phyloP scores from a whole-genome alignment of 2,888 invertebrate genomes.

The Magallana nippona region DNA sequence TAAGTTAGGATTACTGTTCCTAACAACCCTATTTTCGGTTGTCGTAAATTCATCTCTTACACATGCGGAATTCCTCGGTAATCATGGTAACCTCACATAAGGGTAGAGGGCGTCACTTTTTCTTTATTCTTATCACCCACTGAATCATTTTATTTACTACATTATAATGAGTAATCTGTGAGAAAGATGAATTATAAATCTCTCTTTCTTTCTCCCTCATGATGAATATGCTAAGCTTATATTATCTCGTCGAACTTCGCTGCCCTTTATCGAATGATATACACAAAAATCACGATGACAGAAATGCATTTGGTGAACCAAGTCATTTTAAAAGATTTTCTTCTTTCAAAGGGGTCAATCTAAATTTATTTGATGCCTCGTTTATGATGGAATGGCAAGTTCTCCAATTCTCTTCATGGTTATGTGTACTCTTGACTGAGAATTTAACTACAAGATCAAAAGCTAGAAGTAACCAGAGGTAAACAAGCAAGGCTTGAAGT shows the following conservation, averaged over 20 bases:
- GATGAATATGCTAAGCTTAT: no score
- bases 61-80: conserved; percentile 25
- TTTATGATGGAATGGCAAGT: conserved; percentile 1
- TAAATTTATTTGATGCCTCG: background rate
- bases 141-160: conserved; percentile 29
- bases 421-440: conserved; percentile 21
- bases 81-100: conserved; percentile 6
- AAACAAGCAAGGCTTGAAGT: conserved; percentile 12
- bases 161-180: background rate
- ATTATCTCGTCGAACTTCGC: no score
- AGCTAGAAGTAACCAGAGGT: conserved; percentile 9
- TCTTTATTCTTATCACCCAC: conserved; percentile 12
- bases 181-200: background rate
- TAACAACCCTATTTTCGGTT: conserved; percentile 29
- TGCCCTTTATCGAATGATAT: no score
- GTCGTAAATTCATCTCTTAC: conserved; percentile 21
- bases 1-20: conserved; percentile 30
- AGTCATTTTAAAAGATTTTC: background rate
- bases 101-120: conserved; percentile 16
- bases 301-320: no score
- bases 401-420: background rate
- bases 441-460: conserved; percentile 33
- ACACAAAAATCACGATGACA: no score
- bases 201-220: background rate
- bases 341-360: background rate